Evolutionary conservation across 2,797 vertebrate genomes (phyloP).

Genomic region (Bovichtus diacanthus): DNA sequence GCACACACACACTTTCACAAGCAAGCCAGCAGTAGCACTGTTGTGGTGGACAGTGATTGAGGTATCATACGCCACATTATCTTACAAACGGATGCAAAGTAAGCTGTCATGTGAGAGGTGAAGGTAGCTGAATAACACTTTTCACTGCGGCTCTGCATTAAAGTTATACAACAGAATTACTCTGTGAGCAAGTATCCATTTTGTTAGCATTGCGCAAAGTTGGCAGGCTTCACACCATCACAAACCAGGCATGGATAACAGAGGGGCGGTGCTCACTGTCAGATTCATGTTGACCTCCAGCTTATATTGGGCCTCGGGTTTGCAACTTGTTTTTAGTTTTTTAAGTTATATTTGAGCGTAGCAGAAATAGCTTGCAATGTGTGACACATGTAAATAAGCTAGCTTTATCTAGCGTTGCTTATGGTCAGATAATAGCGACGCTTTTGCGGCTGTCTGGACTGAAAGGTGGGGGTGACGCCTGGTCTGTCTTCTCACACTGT

Average conservation of each 20-base stretch:
- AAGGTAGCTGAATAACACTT: background rate
- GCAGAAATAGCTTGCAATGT: background rate
- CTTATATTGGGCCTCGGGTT: background rate
- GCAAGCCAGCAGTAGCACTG: slow-evolving; percentile 16
- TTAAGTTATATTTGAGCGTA: background rate
- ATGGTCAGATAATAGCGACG: slow-evolving; percentile 23
- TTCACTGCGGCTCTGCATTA: background rate
- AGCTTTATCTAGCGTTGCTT: background rate
- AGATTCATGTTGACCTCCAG: slow-evolving; percentile 16
- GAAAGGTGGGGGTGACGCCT: slow-evolving; percentile 16
- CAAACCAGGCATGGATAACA: slow-evolving; percentile 68
- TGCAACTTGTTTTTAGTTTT: background rate
- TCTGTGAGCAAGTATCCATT: slow-evolving; percentile 30
- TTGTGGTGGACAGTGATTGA: slow-evolving; percentile 58
- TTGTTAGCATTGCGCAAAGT: slow-evolving; percentile 54
- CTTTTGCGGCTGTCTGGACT: slow-evolving; percentile 35
- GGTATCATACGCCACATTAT: slow-evolving; percentile 62
- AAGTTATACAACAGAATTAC: background rate
- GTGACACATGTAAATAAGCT: background rate
- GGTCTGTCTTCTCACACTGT: background rate
- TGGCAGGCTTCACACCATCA: slow-evolving; percentile 68
- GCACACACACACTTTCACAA: slow-evolving; percentile 26
- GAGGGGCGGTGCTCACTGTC: slow-evolving; percentile 76
- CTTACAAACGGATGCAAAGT: background rate
- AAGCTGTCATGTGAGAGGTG: background rate